Evolutionary conservation across 2,113 vertebrate genomes (phyloP), one percentile per base, ranked within the genome.

Genomic region (Bettongia penicillata): DNA sequence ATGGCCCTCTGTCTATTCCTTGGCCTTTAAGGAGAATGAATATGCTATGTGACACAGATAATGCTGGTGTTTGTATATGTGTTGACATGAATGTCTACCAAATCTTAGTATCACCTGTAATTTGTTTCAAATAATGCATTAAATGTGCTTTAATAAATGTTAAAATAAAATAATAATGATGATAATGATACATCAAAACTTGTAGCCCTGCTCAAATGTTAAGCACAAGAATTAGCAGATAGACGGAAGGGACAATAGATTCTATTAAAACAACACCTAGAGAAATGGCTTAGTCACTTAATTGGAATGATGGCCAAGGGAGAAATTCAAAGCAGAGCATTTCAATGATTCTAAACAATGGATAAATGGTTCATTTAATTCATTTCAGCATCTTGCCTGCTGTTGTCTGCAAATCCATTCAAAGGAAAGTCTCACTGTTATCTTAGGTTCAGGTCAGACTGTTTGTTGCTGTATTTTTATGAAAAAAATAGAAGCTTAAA

Each of bases 251-350:
- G 90, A 92, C 92, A 96, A 89, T 95, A 93, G 92, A 96, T 92
- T 53, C 89, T 51, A 92, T 90, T 95, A 89, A 97, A 89, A 93
- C 57, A 48, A 77, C 52, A 95, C 91, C 90, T 57, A 94, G 90
- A 91, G 91, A 97, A 97, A 92, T 84, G 28, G 47, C 92, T 92
- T 90, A 51, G 55, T 91, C 53, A 57, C 49, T 97, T 97, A 96
- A 95, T 93, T 94, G 84, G 77, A 96, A 97, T 53, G 90, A 95
- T 50, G 95, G 52, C 93, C 90, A 52, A 94, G 93, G 94, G 94
- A 95, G n/a, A 95, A 93, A 97, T 91, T 95, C 89, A 95, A 92
- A 97, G 37, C 90, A 93, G 48, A 95, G n/a, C 49, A 96, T 94
- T 94, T 97, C 90, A 96, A 43, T 91, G 95, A 91, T 91, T 93